phyloP scores from a whole-genome alignment of 2,113 vertebrate genomes.

The Bubo blakistoni region DNA sequence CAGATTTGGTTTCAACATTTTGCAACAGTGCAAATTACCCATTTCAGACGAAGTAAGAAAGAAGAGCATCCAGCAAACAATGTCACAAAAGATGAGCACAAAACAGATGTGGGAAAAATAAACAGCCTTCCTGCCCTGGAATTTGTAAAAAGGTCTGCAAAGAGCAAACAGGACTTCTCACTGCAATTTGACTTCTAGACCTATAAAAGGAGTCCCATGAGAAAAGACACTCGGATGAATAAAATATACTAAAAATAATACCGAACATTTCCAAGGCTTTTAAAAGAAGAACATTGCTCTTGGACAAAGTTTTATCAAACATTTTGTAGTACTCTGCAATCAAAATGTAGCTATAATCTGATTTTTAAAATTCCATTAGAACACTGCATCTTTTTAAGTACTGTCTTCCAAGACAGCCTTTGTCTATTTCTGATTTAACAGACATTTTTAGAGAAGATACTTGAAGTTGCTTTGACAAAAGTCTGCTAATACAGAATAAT shows the following conservation, averaged over 20 bases:
- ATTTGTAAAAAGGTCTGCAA: conserved; percentile 84
- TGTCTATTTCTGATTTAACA: not conserved
- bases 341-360: not conserved
- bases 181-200: conserved; percentile 69
- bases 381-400: not conserved
- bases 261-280: not conserved
- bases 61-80: conserved; percentile 80
- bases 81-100: conserved; percentile 86
- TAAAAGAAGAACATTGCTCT: not conserved
- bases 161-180: conserved; percentile 74
- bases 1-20: conserved; percentile 66
- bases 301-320: not conserved
- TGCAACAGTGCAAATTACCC: conserved; percentile 73
- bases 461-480: not conserved
- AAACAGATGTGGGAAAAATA: conserved; percentile 99
- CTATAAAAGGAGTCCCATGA: conserved; percentile 68
- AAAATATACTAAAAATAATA: conserved; percentile 27
- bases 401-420: not conserved
- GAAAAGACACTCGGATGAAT: conserved; percentile 39
- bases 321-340: not conserved
- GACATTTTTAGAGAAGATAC: not conserved
- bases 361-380: not conserved
- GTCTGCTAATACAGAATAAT: not conserved
- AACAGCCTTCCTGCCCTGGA: conserved; percentile 89
- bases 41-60: conserved; percentile 67